phyloP scores from a whole-genome alignment of 2,113 vertebrate genomes.

The Oryzias woworae region DNA sequence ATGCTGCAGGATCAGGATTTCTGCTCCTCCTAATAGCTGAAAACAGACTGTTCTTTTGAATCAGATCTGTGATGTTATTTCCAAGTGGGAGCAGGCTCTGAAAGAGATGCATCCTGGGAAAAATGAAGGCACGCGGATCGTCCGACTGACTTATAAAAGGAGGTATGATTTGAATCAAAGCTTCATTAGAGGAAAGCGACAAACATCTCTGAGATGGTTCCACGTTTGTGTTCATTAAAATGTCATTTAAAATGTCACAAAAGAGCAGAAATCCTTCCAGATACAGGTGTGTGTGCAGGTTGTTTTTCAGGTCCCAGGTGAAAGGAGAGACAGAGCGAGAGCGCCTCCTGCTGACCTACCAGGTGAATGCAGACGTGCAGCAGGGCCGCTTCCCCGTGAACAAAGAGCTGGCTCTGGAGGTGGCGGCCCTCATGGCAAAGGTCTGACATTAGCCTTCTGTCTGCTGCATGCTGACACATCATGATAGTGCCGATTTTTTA shows the following conservation, averaged over 20 bases:
- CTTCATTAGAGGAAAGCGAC: too few species aligned
- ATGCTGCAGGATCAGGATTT: too few species aligned
- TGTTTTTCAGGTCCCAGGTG: constrained; percentile 84
- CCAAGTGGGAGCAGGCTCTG: constrained; percentile 89
- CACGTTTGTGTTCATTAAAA: too few species aligned
- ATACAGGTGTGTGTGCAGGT: constrained; percentile 49
- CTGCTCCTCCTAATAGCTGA: not conserved
- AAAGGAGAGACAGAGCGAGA: constrained; percentile 88
- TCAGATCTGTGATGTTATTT: constrained; percentile 92
- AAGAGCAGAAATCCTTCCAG: too few species aligned
- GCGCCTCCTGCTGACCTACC: constrained; percentile 86
- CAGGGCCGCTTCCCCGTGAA: constrained; percentile 87
- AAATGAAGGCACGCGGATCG: constrained; percentile 86
- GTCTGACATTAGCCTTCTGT: constrained; percentile 50
- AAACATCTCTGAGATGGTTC: not conserved
- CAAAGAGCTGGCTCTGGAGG: constrained; percentile 88
- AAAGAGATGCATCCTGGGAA: constrained; percentile 89
- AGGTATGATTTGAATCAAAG: constrained; percentile 67
- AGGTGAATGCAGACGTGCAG: constrained; percentile 85
- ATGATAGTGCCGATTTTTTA: not conserved
- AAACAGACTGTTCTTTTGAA: constrained; percentile 14
- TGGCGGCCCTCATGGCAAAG: constrained; percentile 89
- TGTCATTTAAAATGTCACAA: too few species aligned
- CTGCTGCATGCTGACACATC: not conserved
- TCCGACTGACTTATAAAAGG: constrained; percentile 88